Evolutionary conservation across 2,888 invertebrate species (phyloP).

Genomic region (Tenthredo scrophulariae): DNA sequence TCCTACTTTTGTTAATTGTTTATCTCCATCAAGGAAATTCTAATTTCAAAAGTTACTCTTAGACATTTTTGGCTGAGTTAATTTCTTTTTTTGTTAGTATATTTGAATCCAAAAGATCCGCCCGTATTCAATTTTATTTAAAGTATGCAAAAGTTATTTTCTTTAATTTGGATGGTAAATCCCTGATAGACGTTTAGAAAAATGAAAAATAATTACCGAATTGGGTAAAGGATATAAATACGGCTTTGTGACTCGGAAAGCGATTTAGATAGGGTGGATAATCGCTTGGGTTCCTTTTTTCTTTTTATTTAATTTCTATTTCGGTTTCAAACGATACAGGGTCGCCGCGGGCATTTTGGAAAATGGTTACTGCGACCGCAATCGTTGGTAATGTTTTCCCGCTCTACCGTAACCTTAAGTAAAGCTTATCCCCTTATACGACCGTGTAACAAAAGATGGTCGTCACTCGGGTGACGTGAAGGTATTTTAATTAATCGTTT

Average conservation of each 20-base stretch:
- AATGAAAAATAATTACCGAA: neutral
- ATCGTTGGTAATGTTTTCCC: neutral
- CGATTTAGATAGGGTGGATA: neutral
- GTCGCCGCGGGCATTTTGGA: neutral
- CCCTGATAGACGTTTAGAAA: neutral
- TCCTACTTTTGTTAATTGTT: too few species aligned
- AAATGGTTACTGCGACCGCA: neutral
- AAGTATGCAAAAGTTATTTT: neutral
- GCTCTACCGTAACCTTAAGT: constrained; percentile 1
- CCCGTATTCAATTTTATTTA: neutral
- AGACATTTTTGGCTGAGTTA: too few species aligned
- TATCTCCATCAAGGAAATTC: too few species aligned
- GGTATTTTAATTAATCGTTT: constrained; percentile 46
- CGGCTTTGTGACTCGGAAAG: neutral
- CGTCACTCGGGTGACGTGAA: constrained; percentile 22
- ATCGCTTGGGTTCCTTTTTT: neutral
- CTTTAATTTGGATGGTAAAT: neutral
- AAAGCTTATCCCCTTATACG: constrained; percentile 11
- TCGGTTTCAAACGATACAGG: neutral
- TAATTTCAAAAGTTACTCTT: too few species aligned
- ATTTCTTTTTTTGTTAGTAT: too few species aligned
- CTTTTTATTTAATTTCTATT: neutral
- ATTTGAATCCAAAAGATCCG: too few species aligned
- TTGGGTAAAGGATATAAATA: neutral
- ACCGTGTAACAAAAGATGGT: constrained; percentile 28